Conservation (phyloP, 2,888 invertebrate species). For the Lydus trimaculatus region DNA sequence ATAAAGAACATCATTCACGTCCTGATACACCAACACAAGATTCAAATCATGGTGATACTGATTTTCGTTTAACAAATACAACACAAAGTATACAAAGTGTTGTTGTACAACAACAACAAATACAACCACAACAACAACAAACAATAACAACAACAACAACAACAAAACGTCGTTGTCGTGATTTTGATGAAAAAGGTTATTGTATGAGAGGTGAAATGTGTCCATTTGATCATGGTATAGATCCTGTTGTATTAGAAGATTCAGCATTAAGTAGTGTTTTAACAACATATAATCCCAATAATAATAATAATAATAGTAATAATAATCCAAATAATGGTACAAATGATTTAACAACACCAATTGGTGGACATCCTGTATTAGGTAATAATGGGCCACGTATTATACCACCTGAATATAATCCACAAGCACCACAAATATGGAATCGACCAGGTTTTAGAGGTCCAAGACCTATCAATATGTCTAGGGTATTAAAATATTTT, state of each 20-base stretch:
- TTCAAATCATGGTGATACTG: slow-evolving; percentile 66
- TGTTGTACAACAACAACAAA: slow-evolving; percentile 50
- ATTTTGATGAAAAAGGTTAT: slow-evolving; percentile 79
- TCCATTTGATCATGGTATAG: slow-evolving; percentile 95
- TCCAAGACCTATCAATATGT: slow-evolving; percentile 40
- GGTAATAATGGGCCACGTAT: slow-evolving; percentile 39
- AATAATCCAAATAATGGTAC: slow-evolving; percentile 38
- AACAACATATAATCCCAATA: slow-evolving; percentile 61
- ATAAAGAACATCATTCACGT: slow-evolving; percentile 34
- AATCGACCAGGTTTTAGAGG: slow-evolving; percentile 48
- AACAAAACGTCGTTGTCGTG: slow-evolving; percentile 53
- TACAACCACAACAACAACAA: slow-evolving; percentile 27
- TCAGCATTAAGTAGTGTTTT: slow-evolving; percentile 68
- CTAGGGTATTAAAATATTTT: too few species aligned
- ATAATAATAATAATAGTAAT: slow-evolving; percentile 35
- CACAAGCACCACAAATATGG: slow-evolving; percentile 59
- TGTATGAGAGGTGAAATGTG: slow-evolving; percentile 98
- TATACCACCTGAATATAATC: slow-evolving; percentile 55
- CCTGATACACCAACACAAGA: slow-evolving; percentile 67
- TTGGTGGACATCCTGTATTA: slow-evolving; percentile 39
- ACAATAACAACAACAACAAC: not conserved
- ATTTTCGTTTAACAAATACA: slow-evolving; percentile 61
- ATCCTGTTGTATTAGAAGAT: slow-evolving; percentile 95
- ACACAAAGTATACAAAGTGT: slow-evolving; percentile 65
- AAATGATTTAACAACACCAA: slow-evolving; percentile 13